Conservation (phyloP, 2,888 invertebrate genomes). For the Fragum fragum region DNA sequence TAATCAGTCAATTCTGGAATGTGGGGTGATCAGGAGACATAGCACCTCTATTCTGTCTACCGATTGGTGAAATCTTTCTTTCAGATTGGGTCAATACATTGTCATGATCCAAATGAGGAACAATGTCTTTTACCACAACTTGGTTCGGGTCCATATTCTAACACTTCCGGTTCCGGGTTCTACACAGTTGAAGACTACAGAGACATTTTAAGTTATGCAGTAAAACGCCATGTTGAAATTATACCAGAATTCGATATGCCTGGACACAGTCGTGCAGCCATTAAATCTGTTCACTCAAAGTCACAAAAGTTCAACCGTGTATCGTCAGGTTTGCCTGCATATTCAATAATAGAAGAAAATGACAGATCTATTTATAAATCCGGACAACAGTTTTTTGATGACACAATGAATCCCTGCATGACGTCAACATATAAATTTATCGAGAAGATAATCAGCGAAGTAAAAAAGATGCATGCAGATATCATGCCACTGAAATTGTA, state of each 20-base stretch:
- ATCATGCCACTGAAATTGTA: constrained; percentile 74
- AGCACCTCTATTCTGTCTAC: no score
- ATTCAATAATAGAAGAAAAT: constrained; percentile 73
- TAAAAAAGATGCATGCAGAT: constrained; percentile 72
- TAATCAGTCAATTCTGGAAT: no score
- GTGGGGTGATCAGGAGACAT: no score
- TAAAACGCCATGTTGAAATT: constrained; percentile 78
- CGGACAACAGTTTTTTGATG: constrained; percentile 80
- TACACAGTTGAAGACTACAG: constrained; percentile 79
- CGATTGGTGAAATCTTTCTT: no score
- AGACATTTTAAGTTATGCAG: constrained; percentile 81
- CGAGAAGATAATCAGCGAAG: constrained; percentile 67
- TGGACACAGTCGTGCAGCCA: constrained; percentile 82
- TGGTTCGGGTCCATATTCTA: constrained; percentile 77
- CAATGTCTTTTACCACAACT: constrained; percentile 80
- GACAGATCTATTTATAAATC: constrained; percentile 73
- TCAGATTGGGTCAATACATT: constrained; percentile 80
- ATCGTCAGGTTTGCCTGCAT: constrained; percentile 63
- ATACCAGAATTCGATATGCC: constrained; percentile 85
- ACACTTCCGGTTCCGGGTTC: constrained; percentile 77
- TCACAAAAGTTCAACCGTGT: constrained; percentile 54
- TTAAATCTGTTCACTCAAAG: constrained; percentile 79
- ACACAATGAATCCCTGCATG: constrained; percentile 83
- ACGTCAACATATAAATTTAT: constrained; percentile 80
- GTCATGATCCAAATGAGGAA: constrained; percentile 78